Evolutionary conservation across 1,140 invertebrate genomes (phyloP).

Genomic region (Habropoda laboriosa): DNA sequence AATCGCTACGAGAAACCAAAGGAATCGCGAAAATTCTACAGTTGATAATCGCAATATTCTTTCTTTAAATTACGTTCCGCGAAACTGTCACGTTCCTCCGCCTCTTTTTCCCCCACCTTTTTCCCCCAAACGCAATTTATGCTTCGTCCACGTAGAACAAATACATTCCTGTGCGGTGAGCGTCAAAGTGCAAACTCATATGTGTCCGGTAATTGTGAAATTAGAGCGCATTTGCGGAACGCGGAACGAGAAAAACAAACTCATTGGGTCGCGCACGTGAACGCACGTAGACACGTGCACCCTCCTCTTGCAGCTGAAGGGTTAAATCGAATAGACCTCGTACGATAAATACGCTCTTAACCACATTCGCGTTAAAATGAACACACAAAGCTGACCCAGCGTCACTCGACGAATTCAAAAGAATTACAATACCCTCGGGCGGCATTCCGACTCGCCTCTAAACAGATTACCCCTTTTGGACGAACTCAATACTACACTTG

Average conservation of each 20-base stretch:
- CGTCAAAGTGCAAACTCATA: not conserved
- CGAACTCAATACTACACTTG: not conserved
- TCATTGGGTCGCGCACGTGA: not conserved
- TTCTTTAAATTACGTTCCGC: not conserved
- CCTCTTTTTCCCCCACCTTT: not conserved
- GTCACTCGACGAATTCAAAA: not conserved
- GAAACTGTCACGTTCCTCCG: not conserved
- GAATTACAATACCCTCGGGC: not conserved
- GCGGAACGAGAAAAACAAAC: not conserved
- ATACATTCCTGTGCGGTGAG: no score
- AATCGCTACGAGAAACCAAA: no score
- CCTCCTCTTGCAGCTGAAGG: not conserved
- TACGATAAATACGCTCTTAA: conserved; percentile 26
- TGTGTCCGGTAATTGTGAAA: not conserved
- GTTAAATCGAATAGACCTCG: conserved; percentile 6
- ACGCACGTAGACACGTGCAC: not conserved
- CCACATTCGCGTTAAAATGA: conserved; percentile 16
- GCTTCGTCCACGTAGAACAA: no score
- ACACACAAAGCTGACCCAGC: conserved; percentile 14
- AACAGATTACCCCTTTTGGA: not conserved
- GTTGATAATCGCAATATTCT: not conserved
- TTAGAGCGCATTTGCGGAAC: not conserved
- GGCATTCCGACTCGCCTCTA: not conserved
- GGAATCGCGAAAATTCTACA: not conserved
- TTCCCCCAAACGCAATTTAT: not conserved